Evolutionary conservation across 1,140 invertebrate species (phyloP).

Genomic region (Cherax quadricarinatus): DNA sequence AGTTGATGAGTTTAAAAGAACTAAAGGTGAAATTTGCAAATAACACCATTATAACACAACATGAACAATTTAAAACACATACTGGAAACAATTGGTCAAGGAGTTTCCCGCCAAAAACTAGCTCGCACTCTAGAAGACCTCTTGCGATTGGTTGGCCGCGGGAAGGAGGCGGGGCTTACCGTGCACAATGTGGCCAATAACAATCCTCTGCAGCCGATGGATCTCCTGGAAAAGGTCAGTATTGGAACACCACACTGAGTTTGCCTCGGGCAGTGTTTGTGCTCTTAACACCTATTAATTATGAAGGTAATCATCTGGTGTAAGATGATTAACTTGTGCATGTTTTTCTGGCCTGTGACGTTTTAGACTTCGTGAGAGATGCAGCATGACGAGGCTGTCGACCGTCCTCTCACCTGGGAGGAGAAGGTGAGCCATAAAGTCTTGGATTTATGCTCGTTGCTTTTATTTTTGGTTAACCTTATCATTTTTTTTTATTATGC

Average conservation of each 20-base stretch:
- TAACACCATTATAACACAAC: not conserved
- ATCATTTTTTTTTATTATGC: not conserved
- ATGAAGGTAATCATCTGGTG: not conserved
- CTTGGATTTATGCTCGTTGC: no score
- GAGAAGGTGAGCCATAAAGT: slow-evolving; percentile 6
- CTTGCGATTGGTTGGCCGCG: slow-evolving; percentile 37
- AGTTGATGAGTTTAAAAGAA: no score
- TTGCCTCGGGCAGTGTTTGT: not conserved
- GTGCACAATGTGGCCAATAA: slow-evolving; percentile 63
- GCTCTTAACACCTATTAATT: not conserved
- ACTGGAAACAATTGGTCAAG: slow-evolving; percentile 7
- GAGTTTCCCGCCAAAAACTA: slow-evolving; percentile 22
- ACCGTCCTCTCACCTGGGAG: not conserved
- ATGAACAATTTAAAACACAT: slow-evolving; percentile 31
- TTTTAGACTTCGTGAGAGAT: not conserved
- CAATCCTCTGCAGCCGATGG: slow-evolving; percentile 58
- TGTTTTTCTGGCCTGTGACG: not conserved
- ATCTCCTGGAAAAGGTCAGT: slow-evolving; percentile 66
- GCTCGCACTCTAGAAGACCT: slow-evolving; percentile 23
- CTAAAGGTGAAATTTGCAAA: no score
- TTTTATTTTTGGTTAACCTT: no score
- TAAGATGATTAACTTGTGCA: not conserved
- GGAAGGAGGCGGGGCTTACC: slow-evolving; percentile 56
- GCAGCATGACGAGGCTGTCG: not conserved
- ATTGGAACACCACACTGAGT: not conserved